phyloP scores from a whole-genome alignment of 2,888 invertebrate genomes.

The Agrochola lychnidis region DNA sequence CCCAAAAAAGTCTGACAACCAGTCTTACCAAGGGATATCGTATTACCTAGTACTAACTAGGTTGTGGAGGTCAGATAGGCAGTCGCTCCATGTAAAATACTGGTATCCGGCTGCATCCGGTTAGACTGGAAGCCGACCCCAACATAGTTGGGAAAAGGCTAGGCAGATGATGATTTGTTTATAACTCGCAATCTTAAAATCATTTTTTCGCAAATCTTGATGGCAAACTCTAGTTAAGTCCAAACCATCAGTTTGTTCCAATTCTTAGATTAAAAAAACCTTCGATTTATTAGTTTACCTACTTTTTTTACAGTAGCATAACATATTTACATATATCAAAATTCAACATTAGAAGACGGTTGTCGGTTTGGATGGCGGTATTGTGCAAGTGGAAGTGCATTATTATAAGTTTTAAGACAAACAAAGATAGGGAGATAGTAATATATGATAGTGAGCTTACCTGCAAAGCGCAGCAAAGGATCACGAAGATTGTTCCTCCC shows the following conservation, averaged over 20 bases:
- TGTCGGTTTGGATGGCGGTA: neutral
- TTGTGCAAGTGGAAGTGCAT: neutral
- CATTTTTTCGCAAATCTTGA: neutral
- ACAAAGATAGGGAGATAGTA: neutral
- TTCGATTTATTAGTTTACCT: neutral
- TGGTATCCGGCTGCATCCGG: no score
- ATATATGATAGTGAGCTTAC: conserved; percentile 71
- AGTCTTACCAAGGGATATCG: no score
- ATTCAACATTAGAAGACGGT: neutral
- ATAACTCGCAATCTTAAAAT: neutral
- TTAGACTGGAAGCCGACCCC: no score
- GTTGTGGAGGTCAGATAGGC: no score
- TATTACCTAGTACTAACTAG: no score
- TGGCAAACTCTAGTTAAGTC: neutral
- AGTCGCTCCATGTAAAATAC: no score
- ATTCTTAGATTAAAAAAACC: neutral
- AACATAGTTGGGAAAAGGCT: no score
- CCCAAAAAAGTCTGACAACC: no score
- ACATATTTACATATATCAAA: neutral
- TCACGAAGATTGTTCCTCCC: conserved; percentile 87
- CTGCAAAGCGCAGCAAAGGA: conserved; percentile 87
- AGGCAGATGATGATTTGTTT: no score
- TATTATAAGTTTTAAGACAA: neutral
- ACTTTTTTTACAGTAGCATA: neutral
- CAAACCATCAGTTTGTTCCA: neutral